Percentiles rank a stretch among this genome's conserved stretches.
phyloP scores from a whole-genome alignment of 1,140 invertebrate species.

The Ganaspis sp. region DNA sequence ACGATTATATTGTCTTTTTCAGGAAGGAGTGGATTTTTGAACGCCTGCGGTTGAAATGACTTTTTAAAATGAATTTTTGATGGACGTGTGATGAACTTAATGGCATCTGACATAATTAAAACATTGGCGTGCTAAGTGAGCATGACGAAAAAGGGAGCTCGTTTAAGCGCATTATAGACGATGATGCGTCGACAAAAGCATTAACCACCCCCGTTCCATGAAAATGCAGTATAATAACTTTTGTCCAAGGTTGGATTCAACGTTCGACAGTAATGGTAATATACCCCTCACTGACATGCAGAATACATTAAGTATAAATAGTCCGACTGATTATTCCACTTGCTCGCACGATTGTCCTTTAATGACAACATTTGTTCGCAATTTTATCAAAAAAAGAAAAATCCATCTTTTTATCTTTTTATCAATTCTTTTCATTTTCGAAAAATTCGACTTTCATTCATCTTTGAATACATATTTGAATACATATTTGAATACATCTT shows the following conservation, averaged over 20 bases:
- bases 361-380: background rate
- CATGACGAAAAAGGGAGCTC: conserved; percentile 56
- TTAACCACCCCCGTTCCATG: conserved; percentile 54
- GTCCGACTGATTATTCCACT: conserved; percentile 33
- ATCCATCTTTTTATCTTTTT: no score
- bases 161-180: conserved; percentile 60
- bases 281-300: conserved; percentile 49
- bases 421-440: no score
- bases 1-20: no score
- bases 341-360: background rate
- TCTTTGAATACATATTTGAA: no score
- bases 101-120: conserved; percentile 49
- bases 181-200: conserved; percentile 57
- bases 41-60: background rate
- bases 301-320: conserved; percentile 57
- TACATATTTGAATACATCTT: no score
- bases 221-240: conserved; percentile 52
- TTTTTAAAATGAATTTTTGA: conserved; percentile 8
- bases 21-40: no score
- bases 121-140: conserved; percentile 49
- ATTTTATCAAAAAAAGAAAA: background rate
- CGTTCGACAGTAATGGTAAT: conserved; percentile 51
- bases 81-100: background rate
- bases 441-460: no score
- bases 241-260: conserved; percentile 48